These are phyloP conservation scores for Capitulum mitella DNA, from an alignment of 2,888 invertebrate genomes.

Conservation along the genomic window DNA sequence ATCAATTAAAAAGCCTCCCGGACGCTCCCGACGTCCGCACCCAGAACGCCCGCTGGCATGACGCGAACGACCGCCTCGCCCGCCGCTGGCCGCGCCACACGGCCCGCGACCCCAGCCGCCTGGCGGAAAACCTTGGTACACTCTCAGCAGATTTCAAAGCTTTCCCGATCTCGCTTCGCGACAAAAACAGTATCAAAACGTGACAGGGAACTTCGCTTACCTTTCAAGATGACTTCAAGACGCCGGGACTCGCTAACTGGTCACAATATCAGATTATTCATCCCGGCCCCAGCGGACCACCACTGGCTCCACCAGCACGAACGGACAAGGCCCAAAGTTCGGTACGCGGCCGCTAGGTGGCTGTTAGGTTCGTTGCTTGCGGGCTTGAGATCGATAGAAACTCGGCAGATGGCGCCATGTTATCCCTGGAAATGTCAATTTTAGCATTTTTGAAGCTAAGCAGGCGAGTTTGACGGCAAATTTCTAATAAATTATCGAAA, in stretches of 20 bases:
- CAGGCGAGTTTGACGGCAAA: too few relatives aligned
- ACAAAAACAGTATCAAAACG: not conserved
- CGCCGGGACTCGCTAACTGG: not conserved
- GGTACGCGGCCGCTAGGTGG: constrained; percentile 21
- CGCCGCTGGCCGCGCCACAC: not conserved
- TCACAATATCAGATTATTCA: not conserved
- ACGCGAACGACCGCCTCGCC: not conserved
- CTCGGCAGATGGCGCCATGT: constrained; percentile 14
- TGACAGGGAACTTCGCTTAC: not conserved
- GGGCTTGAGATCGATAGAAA: constrained; percentile 20
- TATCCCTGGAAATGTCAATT: not conserved
- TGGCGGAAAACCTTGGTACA: not conserved
- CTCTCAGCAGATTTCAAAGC: not conserved
- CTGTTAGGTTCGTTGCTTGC: not conserved
- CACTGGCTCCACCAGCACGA: not conserved
- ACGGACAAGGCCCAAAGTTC: not conserved
- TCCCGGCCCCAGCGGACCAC: not conserved
- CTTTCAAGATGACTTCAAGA: not conserved
- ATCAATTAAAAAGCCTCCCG: too few relatives aligned
- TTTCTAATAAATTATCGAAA: too few relatives aligned
- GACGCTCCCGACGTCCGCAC: too few relatives aligned
- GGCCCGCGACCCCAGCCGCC: not conserved
- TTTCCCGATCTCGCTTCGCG: not conserved
- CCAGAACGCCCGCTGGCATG: not conserved
- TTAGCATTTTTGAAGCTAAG: not conserved